A percentile compares a stretch with the other conserved stretches of the same genome.
phyloP scores from a whole-genome alignment of 2,113 vertebrate genomes.

The Epinephelus moara region DNA sequence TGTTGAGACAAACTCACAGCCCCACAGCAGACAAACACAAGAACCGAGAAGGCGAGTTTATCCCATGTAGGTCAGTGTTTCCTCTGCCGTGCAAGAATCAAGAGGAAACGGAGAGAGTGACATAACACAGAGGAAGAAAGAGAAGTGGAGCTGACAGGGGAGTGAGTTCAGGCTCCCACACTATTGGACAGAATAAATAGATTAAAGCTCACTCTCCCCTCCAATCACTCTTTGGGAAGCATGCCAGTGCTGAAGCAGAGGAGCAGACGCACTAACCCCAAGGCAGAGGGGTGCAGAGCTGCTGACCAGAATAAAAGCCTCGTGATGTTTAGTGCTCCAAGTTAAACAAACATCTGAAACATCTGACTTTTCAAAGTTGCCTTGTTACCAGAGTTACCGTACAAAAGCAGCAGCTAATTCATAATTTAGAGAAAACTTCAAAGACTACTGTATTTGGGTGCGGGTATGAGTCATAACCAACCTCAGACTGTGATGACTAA shows the following conservation, averaged over 20 bases:
- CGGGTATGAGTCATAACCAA: constrained; percentile 29
- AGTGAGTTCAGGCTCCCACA: constrained; percentile 63
- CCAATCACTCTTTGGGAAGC: constrained; percentile 19
- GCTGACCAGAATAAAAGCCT: not conserved
- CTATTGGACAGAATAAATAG: constrained; percentile 87
- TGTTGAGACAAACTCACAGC: not conserved
- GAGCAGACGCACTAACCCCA: constrained; percentile 17
- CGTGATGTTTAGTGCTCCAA: not conserved
- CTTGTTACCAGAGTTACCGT: not conserved
- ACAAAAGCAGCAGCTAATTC: not conserved
- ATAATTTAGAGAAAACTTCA: not conserved
- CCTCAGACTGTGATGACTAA: constrained; percentile 26
- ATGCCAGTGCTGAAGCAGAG: constrained; percentile 8
- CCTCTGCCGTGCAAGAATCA: not conserved
- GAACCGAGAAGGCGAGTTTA: not conserved
- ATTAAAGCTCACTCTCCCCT: constrained; percentile 54
- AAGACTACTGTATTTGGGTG: not conserved
- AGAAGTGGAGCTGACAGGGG: constrained; percentile 67
- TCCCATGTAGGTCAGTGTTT: constrained; percentile 35
- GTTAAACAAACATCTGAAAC: not conserved
- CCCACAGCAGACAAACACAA: not conserved
- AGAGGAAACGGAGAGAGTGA: constrained; percentile 21
- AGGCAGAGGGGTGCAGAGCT: not conserved
- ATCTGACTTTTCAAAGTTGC: not conserved
- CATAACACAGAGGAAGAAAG: constrained; percentile 17